These are phyloP conservation scores for Ostrea edulis DNA, from an alignment of 1,140 invertebrate species.

Conservation along the genomic window DNA sequence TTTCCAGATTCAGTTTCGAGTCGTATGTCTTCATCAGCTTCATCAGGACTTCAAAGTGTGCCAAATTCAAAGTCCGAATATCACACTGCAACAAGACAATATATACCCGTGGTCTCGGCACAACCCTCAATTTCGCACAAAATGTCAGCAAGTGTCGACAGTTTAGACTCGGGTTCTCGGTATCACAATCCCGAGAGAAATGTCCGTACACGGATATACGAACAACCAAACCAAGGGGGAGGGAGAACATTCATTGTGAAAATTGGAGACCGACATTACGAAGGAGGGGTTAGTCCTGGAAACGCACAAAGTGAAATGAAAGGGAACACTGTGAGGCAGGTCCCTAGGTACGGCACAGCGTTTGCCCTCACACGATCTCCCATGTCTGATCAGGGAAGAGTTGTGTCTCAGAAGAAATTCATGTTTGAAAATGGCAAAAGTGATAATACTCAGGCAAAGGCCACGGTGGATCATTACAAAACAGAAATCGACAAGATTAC, in stretches of 20 bases:
- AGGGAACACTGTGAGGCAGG: neutral
- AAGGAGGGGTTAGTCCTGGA: constrained; percentile 52
- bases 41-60: constrained; percentile 34
- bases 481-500: constrained; percentile 74
- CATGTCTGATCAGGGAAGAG: constrained; percentile 55
- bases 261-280: constrained; percentile 57
- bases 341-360: constrained; percentile 67
- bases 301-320: constrained; percentile 42
- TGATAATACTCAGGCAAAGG: constrained; percentile 56
- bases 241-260: constrained; percentile 66
- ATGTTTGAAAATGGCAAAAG: constrained; percentile 70
- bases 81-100: constrained; percentile 59
- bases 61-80: constrained; percentile 41
- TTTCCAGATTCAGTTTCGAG: constrained; percentile 60
- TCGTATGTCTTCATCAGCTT: constrained; percentile 45
- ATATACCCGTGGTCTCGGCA: constrained; percentile 66
- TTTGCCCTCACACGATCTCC: constrained; percentile 72
- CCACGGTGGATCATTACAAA: constrained; percentile 63
- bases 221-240: constrained; percentile 57
- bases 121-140: constrained; percentile 50
- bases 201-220: constrained; percentile 55
- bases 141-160: constrained; percentile 68
- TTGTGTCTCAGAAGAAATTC: constrained; percentile 72
- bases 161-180: constrained; percentile 61
- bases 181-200: constrained; percentile 57